Evolutionary conservation across 2,797 vertebrate genomes (phyloP), one percentile per base, ranked within the genome.

Genomic region (Cossypha heuglini): DNA sequence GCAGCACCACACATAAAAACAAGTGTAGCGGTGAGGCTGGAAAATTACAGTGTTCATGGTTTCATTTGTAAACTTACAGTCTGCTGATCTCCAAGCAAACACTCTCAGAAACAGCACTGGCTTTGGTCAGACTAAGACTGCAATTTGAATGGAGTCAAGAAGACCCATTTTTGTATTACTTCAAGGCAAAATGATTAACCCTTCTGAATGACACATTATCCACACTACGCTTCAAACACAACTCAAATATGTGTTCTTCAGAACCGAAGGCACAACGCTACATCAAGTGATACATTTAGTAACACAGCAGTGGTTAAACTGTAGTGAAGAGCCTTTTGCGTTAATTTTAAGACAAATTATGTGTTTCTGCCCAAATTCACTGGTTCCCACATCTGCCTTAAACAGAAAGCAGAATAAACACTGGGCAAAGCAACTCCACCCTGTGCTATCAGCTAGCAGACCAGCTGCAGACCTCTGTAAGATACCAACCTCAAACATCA

Each of bases 141-240:
- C 37, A 55, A 13, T 45, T 2, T 33, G 15, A 67, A 49, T 17
- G 24, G n/a, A 89, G 52, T 5, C 42, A 40, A 46, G 59, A 25
- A 85, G 31, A 6, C 40, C 16, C 40, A 31, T 29, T 74, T 73
- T 3, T 17, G 16, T 15, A 31, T 25, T 22, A 43, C 13, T 37
- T 57, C 35, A 26, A 48, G 64, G 21, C 31, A 63, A 93, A 80
- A 79, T 45, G 19, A 35, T 64, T 26, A 61, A 76, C 14, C 25
- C 28, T 61, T 63, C 62, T 62, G 74, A 58, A 29, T 11, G 16
- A 38, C 61, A 63, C 18, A 7, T 26, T 29, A 62, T 22, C 64
- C 62, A 29, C 14, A 6, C 20, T 28, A 11, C 0, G 0, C 35
- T 81, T 49, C 2, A 8, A 55, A 91, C n/a, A 19, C n/a, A 71